phyloP scores from a whole-genome alignment of 2,888 invertebrate genomes.

The Lepidocyrtoides sp. region DNA sequence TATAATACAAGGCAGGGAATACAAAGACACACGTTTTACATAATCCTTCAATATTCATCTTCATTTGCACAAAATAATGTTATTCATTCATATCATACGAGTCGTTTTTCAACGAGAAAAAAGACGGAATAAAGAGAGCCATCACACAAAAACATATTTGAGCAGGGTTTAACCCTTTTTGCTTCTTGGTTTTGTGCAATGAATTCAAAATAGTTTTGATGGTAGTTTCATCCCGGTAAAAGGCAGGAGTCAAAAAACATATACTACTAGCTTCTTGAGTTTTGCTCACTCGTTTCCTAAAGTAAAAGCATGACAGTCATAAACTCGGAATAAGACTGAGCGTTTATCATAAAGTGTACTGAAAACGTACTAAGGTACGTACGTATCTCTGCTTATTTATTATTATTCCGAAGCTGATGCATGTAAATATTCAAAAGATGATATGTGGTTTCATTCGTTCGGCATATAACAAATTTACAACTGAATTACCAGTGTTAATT shows the following conservation, averaged over 20 bases:
- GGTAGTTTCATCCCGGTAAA: constrained; percentile 23
- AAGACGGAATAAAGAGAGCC: constrained; percentile 56
- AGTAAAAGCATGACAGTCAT: constrained; percentile 41
- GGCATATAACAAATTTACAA: constrained; percentile 69
- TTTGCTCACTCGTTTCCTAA: constrained; percentile 34
- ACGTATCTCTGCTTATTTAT: constrained; percentile 37
- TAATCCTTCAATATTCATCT: constrained; percentile 65
- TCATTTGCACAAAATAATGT: constrained; percentile 54
- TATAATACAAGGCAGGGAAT: background rate
- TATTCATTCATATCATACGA: constrained; percentile 37
- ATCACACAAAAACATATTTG: constrained; percentile 42
- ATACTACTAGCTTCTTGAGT: background rate
- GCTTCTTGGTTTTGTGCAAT: constrained; percentile 61
- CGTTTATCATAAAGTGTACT: background rate
- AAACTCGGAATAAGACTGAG: background rate
- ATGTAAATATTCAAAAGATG: constrained; percentile 50
- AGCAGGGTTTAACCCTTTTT: constrained; percentile 72
- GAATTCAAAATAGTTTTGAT: constrained; percentile 67
- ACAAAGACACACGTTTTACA: constrained; percentile 13
- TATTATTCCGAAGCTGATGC: constrained; percentile 66
- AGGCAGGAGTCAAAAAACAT: constrained; percentile 1
- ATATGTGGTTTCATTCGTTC: constrained; percentile 58
- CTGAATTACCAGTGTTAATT: constrained; percentile 29
- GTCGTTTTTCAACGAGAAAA: constrained; percentile 49
- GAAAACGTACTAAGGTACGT: too few relatives aligned